Base-by-base conservation (phyloP, 2,113 vertebrate genomes). In the Ammodytes marinus region DNA sequence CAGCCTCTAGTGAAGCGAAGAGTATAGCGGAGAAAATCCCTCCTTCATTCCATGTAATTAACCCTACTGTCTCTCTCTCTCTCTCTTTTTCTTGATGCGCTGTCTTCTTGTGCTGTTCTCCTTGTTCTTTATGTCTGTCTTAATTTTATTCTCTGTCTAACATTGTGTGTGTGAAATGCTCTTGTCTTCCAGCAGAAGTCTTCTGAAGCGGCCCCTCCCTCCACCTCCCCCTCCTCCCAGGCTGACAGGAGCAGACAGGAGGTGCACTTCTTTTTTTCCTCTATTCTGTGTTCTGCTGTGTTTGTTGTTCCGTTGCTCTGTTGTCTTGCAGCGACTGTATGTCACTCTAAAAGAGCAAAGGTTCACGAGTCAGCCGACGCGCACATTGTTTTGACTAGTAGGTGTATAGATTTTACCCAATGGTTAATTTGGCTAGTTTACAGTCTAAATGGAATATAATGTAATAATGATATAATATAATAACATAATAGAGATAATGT, bases 161-260 rank as follows among this genome's bases (percentile, higher is more conserved):
- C 72, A 42, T 47, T 64, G 39, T 49, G 39, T 49, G 43, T 74
- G 57, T 65, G 47, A 54, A 52, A 46, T 61, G 68, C 15, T 84
- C 54, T 27, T 66, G 52, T 89, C 63, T 82, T 82, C 91, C 84
- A 87, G 91, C 94, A 97, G 95, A 97, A 96, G 91, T 95, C 96
- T 52, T 96, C 95, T 94, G 97, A 99, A 91, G 95, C 92, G 87
- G 91, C 95, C 93, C 95, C 96, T 89, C 92, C 96, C 93, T 94
- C 96, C 92, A 95, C 95, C 79, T 97, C 96, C 82, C 96, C 96
- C 79, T 95, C 96, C 94, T 94, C 96, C 73, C 97, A 96, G 96
- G 93, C 95, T 93, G 97, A 98, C 91, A 97, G 96, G 95, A 97
- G 86, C 95, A 97, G 96, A 94, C 91, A 95, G 79, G 97, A 99